Conservation (phyloP, 2,888 invertebrate genomes). For the Lasioglossum marginatum region DNA sequence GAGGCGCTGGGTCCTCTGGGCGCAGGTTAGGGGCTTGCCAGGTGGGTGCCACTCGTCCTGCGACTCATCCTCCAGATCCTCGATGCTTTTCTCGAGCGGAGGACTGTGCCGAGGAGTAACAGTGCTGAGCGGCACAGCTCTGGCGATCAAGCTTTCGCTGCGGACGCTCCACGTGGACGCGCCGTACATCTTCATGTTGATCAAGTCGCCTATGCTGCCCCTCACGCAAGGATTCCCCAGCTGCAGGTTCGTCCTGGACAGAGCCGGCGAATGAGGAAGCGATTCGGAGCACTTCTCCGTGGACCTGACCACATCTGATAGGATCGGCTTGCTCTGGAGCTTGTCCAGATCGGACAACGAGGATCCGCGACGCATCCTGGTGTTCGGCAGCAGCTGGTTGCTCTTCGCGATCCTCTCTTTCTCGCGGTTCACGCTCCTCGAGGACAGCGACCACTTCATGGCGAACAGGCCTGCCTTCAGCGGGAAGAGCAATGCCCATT, state of each 20-base stretch:
- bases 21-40: constrained; percentile 88
- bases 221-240: constrained; percentile 77
- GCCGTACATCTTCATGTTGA: constrained; percentile 91
- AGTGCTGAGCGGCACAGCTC: constrained; percentile 90
- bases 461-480: constrained; percentile 86
- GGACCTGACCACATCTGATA: constrained; percentile 85
- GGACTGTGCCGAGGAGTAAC: constrained; percentile 87
- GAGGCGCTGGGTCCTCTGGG: constrained; percentile 89
- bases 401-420: constrained; percentile 71
- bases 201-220: constrained; percentile 91
- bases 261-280: constrained; percentile 86
- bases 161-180: constrained; percentile 90
- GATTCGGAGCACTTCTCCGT: constrained; percentile 84
- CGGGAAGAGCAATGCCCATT: constrained; percentile 87
- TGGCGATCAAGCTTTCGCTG: constrained; percentile 90
- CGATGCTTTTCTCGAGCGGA: constrained; percentile 79
- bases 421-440: constrained; percentile 76
- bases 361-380: constrained; percentile 89
- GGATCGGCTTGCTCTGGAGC: constrained; percentile 80
- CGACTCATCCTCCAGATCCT: constrained; percentile 66
- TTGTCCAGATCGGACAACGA: constrained; percentile 91
- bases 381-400: constrained; percentile 58
- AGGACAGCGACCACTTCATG: constrained; percentile 85
- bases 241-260: constrained; percentile 85
- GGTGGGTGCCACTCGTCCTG: constrained; percentile 62